Evolutionary conservation across 2,888 invertebrate genomes (phyloP).

Genomic region (Trissonchulus sp.): DNA sequence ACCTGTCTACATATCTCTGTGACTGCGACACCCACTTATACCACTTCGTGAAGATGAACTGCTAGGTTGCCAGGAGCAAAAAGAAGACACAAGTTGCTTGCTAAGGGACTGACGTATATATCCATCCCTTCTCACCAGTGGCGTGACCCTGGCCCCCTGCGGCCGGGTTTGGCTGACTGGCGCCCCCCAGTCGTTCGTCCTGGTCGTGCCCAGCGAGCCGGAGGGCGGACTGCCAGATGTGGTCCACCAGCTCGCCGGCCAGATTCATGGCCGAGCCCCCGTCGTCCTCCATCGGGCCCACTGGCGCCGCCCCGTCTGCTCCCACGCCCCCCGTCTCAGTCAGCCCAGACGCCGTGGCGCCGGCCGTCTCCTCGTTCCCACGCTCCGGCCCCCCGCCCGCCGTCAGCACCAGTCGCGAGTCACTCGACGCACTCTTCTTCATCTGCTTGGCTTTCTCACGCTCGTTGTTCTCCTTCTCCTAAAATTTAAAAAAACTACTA

Average conservation of each 20-base stretch:
- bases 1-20: no score
- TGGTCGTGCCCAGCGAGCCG: not conserved
- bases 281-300: slow-evolving; percentile 26
- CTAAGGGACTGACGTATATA: no score
- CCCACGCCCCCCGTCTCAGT: slow-evolving; percentile 29
- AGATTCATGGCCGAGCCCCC: not conserved
- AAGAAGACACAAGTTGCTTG: no score
- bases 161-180: no score
- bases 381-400: not conserved
- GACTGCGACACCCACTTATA: no score
- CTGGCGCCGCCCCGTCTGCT: slow-evolving; percentile 18
- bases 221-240: not conserved
- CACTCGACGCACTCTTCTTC: slow-evolving; percentile 10
- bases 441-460: slow-evolving; percentile 32
- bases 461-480: slow-evolving; percentile 27
- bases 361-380: not conserved
- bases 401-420: not conserved
- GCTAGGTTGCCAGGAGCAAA: no score
- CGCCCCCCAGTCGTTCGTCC: no score
- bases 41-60: no score
- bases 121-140: no score
- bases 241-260: not conserved
- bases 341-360: not conserved
- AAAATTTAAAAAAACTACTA: no score
- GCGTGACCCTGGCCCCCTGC: no score